Conservation (phyloP, 92 coral and sea anemone species). For the Plumapathes pennacea region DNA sequence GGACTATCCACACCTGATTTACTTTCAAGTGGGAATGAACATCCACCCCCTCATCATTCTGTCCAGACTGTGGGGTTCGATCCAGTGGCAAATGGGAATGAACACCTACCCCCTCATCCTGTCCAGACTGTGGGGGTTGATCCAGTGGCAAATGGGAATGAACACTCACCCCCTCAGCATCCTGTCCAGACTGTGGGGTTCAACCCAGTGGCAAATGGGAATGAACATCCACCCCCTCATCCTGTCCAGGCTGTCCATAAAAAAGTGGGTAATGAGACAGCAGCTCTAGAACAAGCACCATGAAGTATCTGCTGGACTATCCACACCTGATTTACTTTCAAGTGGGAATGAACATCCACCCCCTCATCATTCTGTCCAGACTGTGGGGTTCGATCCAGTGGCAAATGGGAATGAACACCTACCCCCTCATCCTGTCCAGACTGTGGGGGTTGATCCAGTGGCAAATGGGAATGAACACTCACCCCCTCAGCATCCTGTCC, state of each 20-base stretch:
- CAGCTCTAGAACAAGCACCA: background rate
- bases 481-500: too few species aligned
- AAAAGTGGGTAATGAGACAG: slow-evolving; percentile 4
- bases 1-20: background rate
- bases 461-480: too few species aligned
- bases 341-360: background rate
- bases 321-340: background rate
- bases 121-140: too few species aligned
- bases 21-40: background rate
- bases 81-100: too few species aligned
- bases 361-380: background rate
- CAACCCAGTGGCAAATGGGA: too few species aligned
- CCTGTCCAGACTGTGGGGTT: too few species aligned
- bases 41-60: background rate
- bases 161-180: too few species aligned
- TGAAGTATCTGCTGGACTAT: background rate
- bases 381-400: background rate
- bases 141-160: too few species aligned
- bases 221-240: background rate
- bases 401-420: too few species aligned
- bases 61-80: background rate
- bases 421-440: too few species aligned
- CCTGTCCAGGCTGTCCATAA: background rate
- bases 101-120: too few species aligned
- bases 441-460: too few species aligned